Base-by-base conservation (phyloP, 1,140 invertebrate genomes). In the Dryas iulia region DNA sequence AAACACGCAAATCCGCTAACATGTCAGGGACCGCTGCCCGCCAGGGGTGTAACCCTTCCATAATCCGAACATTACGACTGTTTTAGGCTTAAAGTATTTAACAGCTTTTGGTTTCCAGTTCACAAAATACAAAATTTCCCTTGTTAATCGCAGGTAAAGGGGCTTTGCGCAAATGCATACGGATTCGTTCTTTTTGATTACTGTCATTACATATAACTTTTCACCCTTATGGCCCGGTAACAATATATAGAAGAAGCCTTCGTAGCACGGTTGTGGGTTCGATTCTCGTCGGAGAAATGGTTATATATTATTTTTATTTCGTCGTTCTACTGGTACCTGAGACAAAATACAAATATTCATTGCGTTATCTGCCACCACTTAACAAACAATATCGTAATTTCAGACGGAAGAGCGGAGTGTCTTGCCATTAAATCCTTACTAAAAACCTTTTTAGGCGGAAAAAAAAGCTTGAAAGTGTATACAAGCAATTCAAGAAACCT, bases 31-130 rank as follows among this genome's bases (percentile, higher is more conserved):
- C 39, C 7, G 39, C n/a, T n/a, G 14, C 18, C 39, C 3, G 18
- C n/a, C n/a, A 7, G 39, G 39, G 39, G 39, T 47, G 39, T 47
- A 47, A 47, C 39, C 39, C 39, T 47, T 47, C 39, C 39, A 47
- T 47, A 47, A 47, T 47, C 39, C 39, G 39, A 18, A n/a, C 39
- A 47, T 47, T 47, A 47, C 39, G 39, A 47, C 39, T 47, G 39
- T 47, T 47, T 47, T 21, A 47, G 8, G 39, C 39, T 47, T 47
- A 47, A 47, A 47, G 39, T 47, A 47, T 47, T 47, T 47, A 47
- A 47, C 39, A 21, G 39, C 39, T 47, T 47, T 47, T 18, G 39
- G 39, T 47, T 47, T 47, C 39, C 39, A 21, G 39, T 47, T 47
- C 39, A 47, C 39, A 47, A 47, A 47, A 47, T 21, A 47, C 14